These are phyloP conservation scores for Mesorhabditis belari DNA, from an alignment of 2,888 invertebrate species.

Conservation along the genomic window DNA sequence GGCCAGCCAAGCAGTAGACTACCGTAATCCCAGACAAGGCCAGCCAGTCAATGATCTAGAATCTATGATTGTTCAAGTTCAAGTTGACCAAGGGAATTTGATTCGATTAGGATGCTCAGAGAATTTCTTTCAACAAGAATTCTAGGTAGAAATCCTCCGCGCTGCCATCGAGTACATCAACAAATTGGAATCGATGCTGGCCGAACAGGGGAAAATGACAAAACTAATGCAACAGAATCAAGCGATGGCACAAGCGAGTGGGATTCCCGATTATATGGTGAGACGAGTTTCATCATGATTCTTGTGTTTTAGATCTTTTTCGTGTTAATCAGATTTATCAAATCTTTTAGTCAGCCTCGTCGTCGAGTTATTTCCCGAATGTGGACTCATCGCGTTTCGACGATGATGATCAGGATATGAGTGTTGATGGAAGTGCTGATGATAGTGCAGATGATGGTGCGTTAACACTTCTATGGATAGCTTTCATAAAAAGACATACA, in stretches of 20 bases:
- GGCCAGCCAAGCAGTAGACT: too few species aligned
- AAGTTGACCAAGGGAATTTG: too few species aligned
- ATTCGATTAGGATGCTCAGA: too few species aligned
- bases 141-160: constrained; percentile 77
- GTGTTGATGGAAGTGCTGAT: constrained; percentile 2
- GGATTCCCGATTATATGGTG: constrained; percentile 23
- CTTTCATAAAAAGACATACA: too few species aligned
- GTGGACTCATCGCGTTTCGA: neutral
- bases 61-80: too few species aligned
- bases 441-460: neutral
- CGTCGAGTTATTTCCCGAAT: neutral
- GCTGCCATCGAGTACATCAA: constrained; percentile 98
- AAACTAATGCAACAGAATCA: constrained; percentile 45
- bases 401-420: constrained; percentile 10
- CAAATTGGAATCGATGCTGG: constrained; percentile 57
- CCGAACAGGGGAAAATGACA: constrained; percentile 40
- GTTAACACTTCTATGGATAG: too few species aligned
- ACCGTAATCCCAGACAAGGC: too few species aligned
- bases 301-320: neutral
- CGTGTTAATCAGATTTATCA: too few species aligned
- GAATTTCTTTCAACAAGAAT: too few species aligned
- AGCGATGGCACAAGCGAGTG: constrained; percentile 9
- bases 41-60: too few species aligned
- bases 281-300: neutral
- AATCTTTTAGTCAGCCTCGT: neutral